Base-by-base conservation (phyloP, 2,797 vertebrate species). In the Tadarida brasiliensis region DNA sequence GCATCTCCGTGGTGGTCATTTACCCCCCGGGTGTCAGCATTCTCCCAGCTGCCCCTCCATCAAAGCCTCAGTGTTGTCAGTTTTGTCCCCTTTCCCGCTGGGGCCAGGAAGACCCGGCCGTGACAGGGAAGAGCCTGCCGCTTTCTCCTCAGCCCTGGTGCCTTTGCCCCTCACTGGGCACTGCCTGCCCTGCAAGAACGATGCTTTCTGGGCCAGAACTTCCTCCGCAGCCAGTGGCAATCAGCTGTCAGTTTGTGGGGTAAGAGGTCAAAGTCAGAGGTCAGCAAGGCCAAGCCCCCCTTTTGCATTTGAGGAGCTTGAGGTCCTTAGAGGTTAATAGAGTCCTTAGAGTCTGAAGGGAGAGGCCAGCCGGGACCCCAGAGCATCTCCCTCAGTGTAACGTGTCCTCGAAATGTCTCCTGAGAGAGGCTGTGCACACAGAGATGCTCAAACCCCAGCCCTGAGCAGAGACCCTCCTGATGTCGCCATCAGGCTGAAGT, bases 11-110 rank as follows among this genome's bases (percentile, higher is more conserved):
- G 9, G 49, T 16, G 49, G 65, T 7, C 19, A 22, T 17, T 35
- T 56, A 74, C 24, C 63, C 63, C 19, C 0, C 0, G 0, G 2
- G 3, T 30, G 8, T 51, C 20, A 24, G n/a, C 70, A 9, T 9
- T 20, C 22, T 57, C 26, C 16, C 16, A 2, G 8, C 11, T 26
- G 26, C 19, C 30, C 11, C 51, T 88, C 76, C 14, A 35, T 6
- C 4, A 5, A 51, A 39, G 20, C 39, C 61, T 35, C 47, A 5
- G 67, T 57, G 11, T 44, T 65, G 39, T 35, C 54, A 17, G 11
- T 90, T 87, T 14, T 82, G 22, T 16, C 26, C 49, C 61, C 30
- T 51, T 14, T 57, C n/a, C 74, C 44, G 33, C 30, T 5, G 67
- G 33, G 35, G 5, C 51, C 86, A 49, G 73, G 59, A 81, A 61